A percentile compares a stretch with the other conserved stretches of the same genome.
Conservation (phyloP, 2,888 invertebrate genomes). For the Girardia tigrina region DNA sequence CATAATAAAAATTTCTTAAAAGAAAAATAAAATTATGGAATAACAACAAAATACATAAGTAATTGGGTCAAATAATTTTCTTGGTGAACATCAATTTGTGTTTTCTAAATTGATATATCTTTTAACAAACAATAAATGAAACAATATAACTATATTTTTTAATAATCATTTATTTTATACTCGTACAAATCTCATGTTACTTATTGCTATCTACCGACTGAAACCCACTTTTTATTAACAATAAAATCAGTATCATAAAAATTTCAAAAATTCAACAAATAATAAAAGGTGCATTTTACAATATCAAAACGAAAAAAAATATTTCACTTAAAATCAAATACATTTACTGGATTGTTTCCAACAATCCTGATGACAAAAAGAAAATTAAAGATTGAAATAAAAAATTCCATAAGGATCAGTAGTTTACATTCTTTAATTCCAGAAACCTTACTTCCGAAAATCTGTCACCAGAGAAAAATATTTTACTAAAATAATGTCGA, state of each 20-base stretch:
- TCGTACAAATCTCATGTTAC: conserved; percentile 14
- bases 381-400: background rate
- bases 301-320: conserved; percentile 8
- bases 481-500: background rate
- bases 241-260: background rate
- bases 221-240: too few relatives aligned
- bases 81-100: too few relatives aligned
- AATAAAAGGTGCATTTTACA: background rate
- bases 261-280: background rate
- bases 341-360: background rate
- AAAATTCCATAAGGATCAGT: background rate
- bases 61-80: too few relatives aligned
- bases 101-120: too few relatives aligned
- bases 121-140: too few relatives aligned
- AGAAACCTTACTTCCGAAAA: conserved; percentile 15
- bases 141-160: too few relatives aligned
- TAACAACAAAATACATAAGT: too few relatives aligned
- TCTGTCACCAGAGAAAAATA: conserved; percentile 10
- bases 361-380: background rate
- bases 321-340: background rate
- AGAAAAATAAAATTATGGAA: too few relatives aligned
- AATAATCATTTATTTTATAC: background rate
- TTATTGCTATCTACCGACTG: background rate
- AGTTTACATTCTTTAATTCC: background rate
- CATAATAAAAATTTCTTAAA: too few relatives aligned